A percentile compares a stretch with the other conserved stretches of the same genome.
phyloP scores from a whole-genome alignment of 23 tunicate species.

The Clavelina lepadiformis region DNA sequence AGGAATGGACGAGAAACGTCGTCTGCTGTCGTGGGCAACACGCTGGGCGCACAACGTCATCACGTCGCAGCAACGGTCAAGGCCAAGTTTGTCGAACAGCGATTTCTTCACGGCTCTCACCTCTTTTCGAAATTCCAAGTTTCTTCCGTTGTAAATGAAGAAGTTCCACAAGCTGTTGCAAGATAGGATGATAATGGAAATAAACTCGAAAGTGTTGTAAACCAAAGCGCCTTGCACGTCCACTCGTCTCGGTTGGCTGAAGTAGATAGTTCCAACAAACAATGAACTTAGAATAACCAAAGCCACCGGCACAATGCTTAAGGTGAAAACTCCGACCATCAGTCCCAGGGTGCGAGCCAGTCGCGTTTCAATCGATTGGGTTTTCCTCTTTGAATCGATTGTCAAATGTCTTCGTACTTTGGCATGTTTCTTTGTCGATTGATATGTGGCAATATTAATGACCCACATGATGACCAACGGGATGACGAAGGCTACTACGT shows the following conservation, averaged over 20 bases:
- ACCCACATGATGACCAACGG: slow-evolving; percentile 73
- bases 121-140: slow-evolving; percentile 43
- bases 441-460: slow-evolving; percentile 39
- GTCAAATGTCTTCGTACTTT: slow-evolving; percentile 35
- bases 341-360: slow-evolving; percentile 61
- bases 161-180: slow-evolving; percentile 89
- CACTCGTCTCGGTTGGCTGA: slow-evolving; percentile 7
- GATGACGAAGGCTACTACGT: slow-evolving; percentile 39
- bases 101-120: neutral
- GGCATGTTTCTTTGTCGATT: slow-evolving; percentile 46
- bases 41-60: slow-evolving; percentile 23
- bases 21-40: slow-evolving; percentile 51
- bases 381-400: slow-evolving; percentile 18
- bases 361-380: slow-evolving; percentile 30
- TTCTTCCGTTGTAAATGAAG: slow-evolving; percentile 65
- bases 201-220: slow-evolving; percentile 28
- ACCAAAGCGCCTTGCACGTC: slow-evolving; percentile 11
- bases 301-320: slow-evolving; percentile 40
- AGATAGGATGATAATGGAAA: slow-evolving; percentile 26
- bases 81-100: too few species aligned
- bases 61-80: slow-evolving; percentile 15
- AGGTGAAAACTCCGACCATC: slow-evolving; percentile 75
- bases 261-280: slow-evolving; percentile 5
- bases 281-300: slow-evolving; percentile 30
- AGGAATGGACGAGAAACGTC: slow-evolving; percentile 39